phyloP scores from a whole-genome alignment of 37 sponge, comb jelly and placozoan genomes.

The Theonella swinhoei region DNA sequence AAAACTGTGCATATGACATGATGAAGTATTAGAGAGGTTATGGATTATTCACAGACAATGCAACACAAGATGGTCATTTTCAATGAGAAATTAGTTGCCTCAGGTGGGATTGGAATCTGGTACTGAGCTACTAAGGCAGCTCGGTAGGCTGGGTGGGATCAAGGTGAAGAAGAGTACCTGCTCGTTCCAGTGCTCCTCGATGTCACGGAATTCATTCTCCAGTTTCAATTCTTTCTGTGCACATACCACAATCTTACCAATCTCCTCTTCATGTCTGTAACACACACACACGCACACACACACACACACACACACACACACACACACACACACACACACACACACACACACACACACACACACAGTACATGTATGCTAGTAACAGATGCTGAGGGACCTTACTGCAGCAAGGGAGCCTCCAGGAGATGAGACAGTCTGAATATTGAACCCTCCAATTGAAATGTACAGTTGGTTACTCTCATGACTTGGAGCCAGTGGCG shows the following conservation, averaged over 20 bases:
- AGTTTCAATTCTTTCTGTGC: slow-evolving; percentile 73
- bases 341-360: too few relatives aligned
- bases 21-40: background rate
- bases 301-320: too few relatives aligned
- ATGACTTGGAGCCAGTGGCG: slow-evolving; percentile 94
- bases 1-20: background rate
- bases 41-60: too few relatives aligned
- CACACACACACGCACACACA: too few relatives aligned
- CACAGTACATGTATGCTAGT: slow-evolving; percentile 8
- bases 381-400: slow-evolving; percentile 22
- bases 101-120: too few relatives aligned
- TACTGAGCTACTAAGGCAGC: too few relatives aligned
- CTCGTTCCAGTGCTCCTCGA: slow-evolving; percentile 91
- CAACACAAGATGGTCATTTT: too few relatives aligned
- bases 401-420: slow-evolving; percentile 76
- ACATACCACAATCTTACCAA: slow-evolving; percentile 65
- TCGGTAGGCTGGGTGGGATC: too few relatives aligned
- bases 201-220: slow-evolving; percentile 60
- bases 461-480: slow-evolving; percentile 76
- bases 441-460: slow-evolving; percentile 86
- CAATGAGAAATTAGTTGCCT: too few relatives aligned
- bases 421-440: slow-evolving; percentile 84
- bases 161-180: too few relatives aligned
- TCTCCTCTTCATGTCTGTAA: slow-evolving; percentile 50
- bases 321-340: too few relatives aligned